phyloP scores from a whole-genome alignment of 1,140 invertebrate species.

The Drosophila willistoni region DNA sequence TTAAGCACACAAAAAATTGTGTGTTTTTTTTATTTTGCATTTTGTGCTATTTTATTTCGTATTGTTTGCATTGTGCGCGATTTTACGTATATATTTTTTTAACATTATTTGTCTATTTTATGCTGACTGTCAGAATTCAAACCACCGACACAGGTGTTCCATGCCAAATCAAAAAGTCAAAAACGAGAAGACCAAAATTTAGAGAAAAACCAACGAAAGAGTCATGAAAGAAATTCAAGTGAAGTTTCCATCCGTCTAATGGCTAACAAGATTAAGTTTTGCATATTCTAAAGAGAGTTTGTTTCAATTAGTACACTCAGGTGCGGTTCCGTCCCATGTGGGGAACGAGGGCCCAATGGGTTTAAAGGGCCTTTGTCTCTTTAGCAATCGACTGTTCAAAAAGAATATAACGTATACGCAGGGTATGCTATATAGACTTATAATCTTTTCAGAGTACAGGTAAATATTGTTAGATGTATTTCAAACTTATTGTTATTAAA shows the following conservation, averaged over 20 bases:
- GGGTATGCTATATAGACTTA: too few species aligned
- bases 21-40: background rate
- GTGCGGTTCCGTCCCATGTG: background rate
- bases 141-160: background rate
- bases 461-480: too few species aligned
- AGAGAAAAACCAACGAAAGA: background rate
- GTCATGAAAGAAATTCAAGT: constrained; percentile 4
- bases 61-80: background rate
- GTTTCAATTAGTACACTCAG: constrained; percentile 1
- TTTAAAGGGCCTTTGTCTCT: too few species aligned
- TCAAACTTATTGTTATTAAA: too few species aligned
- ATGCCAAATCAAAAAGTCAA: background rate
- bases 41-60: background rate
- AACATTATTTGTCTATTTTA: constrained; percentile 9
- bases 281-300: constrained; percentile 1
- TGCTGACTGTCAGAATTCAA: constrained; percentile 6
- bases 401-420: too few species aligned
- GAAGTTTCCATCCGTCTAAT: background rate
- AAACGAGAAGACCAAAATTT: background rate
- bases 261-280: constrained; percentile 9
- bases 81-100: background rate
- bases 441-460: too few species aligned
- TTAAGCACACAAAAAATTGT: background rate
- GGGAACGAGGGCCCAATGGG: too few species aligned
- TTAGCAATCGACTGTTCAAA: too few species aligned